phyloP scores from a whole-genome alignment of 2,888 invertebrate species.

The Hemistola chrysoprasaria region DNA sequence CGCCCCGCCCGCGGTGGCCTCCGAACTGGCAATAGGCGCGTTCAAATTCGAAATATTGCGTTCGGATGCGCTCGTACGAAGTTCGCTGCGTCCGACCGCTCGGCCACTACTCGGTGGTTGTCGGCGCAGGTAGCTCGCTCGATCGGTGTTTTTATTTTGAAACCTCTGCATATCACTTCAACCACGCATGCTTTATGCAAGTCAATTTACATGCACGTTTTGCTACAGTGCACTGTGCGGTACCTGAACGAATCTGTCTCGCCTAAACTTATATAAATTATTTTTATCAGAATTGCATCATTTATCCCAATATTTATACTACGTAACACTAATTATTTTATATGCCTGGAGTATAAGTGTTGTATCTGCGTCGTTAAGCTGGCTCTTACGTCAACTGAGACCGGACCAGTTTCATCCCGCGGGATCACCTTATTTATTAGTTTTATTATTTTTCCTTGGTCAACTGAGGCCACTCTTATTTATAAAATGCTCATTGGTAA shows the following conservation, averaged over 20 bases:
- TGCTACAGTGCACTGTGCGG: constrained; percentile 5
- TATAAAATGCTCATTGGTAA: no score
- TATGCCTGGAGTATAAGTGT: no score
- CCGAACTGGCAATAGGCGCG: constrained; percentile 57
- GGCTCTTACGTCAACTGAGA: no score
- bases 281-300: no score
- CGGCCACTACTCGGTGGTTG: constrained; percentile 26
- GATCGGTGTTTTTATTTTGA: constrained; percentile 59
- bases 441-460: no score
- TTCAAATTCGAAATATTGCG: constrained; percentile 56
- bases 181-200: constrained; percentile 15
- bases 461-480: no score
- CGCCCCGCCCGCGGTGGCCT: constrained; percentile 79
- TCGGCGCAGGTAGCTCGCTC: constrained; percentile 43
- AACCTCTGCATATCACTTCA: constrained; percentile 41
- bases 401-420: no score
- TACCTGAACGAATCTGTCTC: constrained; percentile 6
- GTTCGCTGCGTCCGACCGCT: constrained; percentile 56
- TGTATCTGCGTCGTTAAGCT: no score
- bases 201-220: constrained; percentile 17
- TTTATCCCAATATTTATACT: no score
- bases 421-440: no score
- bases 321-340: no score
- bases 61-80: constrained; percentile 65
- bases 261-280: constrained; percentile 2